Evolutionary conservation across 2,888 invertebrate species (phyloP).

Genomic region (Geophilus truncorum): DNA sequence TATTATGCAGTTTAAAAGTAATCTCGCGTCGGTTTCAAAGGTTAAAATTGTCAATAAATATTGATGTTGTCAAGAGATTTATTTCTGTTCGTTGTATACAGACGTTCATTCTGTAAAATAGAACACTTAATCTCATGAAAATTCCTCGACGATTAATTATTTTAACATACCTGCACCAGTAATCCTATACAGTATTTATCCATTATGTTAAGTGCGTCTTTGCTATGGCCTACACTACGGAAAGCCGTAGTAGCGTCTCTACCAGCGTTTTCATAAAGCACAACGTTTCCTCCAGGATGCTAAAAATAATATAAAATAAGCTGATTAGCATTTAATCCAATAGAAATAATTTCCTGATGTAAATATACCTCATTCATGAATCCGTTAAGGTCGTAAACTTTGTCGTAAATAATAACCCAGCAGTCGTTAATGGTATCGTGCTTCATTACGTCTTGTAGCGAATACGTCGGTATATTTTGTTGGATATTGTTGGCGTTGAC

Average conservation of each 20-base stretch:
- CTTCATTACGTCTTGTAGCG: constrained; percentile 65
- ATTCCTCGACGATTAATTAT: background rate
- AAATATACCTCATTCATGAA: constrained; percentile 57
- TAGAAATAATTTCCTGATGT: background rate
- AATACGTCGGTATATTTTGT: constrained; percentile 41
- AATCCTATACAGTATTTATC: constrained; percentile 70
- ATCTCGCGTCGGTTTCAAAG: too few species aligned
- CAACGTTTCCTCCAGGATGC: constrained; percentile 79
- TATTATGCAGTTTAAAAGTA: too few species aligned
- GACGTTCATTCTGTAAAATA: background rate
- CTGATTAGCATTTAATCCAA: background rate
- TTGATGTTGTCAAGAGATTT: background rate
- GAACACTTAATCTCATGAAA: background rate
- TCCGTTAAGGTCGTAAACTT: constrained; percentile 73
- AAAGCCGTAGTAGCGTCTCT: constrained; percentile 78
- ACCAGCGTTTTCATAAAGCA: constrained; percentile 77
- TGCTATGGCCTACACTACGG: constrained; percentile 71
- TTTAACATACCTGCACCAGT: constrained; percentile 56
- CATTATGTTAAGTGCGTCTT: constrained; percentile 59
- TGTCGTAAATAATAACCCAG: constrained; percentile 82
- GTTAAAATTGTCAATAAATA: too few species aligned
- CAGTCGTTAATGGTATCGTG: constrained; percentile 70
- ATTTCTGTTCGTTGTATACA: background rate
- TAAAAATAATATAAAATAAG: constrained; percentile 47
- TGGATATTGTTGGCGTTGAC: background rate